Percentiles rank a stretch among this genome's conserved stretches.
Evolutionary conservation across 2,888 invertebrate species (phyloP).

Genomic region (Sminthurinus aureus): DNA sequence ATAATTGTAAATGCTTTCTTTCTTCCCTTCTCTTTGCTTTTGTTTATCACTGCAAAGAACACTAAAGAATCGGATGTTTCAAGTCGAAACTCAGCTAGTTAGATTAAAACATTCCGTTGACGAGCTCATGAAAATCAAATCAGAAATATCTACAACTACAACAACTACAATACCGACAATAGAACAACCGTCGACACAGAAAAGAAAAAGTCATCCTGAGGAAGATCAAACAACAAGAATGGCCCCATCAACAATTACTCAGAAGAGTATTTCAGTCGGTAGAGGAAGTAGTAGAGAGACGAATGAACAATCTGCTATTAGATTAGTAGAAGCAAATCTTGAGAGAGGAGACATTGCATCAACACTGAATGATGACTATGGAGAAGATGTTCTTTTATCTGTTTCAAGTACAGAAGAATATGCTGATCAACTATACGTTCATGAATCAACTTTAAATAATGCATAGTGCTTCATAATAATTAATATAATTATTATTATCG

Average conservation of each 20-base stretch:
- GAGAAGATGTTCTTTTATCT: slow-evolving; percentile 41
- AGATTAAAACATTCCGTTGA: slow-evolving; percentile 38
- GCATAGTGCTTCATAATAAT: background rate
- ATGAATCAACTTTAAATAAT: background rate
- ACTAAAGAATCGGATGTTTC: background rate
- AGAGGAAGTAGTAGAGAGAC: too few relatives aligned
- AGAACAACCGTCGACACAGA: slow-evolving; percentile 5
- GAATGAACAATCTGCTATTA: background rate
- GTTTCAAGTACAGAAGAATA: slow-evolving; percentile 50
- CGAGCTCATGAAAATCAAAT: slow-evolving; percentile 17
- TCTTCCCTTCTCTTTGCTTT: background rate
- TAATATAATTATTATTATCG: background rate
- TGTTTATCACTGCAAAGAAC: too few relatives aligned
- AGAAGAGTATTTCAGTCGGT: too few relatives aligned
- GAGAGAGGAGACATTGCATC: slow-evolving; percentile 58
- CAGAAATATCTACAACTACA: background rate
- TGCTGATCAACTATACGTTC: slow-evolving; percentile 47
- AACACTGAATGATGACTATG: slow-evolving; percentile 53
- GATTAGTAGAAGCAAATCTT: slow-evolving; percentile 50
- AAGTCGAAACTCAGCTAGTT: slow-evolving; percentile 35
- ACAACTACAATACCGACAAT: background rate
- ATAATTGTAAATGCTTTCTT: background rate
- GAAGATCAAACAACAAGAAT: too few relatives aligned
- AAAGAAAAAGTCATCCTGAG: background rate
- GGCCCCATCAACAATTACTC: too few relatives aligned